Base-by-base conservation (phyloP, 2,888 invertebrate species). In the Stomorhina lunata region DNA sequence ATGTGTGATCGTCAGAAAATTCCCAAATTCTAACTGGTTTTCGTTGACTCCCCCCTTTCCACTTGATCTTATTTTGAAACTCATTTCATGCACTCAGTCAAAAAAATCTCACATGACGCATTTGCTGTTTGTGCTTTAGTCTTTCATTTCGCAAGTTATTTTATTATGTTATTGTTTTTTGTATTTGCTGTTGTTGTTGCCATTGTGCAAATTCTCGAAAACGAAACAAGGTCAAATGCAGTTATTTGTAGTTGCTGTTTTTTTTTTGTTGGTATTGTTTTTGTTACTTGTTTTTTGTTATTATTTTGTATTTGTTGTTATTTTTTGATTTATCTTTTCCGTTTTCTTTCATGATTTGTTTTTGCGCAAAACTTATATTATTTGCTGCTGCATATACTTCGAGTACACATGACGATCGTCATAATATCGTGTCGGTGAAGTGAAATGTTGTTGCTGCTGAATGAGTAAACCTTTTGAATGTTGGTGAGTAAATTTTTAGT, bases 211-310 rank as follows among this genome's bases (percentile, higher is more conserved):
- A 63, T 80, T 69, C 78, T 68, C 55, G 29, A 77, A 82, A 83
- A 83, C 72, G 69, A 84, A 84, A 85, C 85, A 85, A 85, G 85
- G 82, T 85, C 83, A 84, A 81, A 84, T 85, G 85, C 85, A 85
- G 80, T 85, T 83, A 66, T 80, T 73, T 75, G n/a, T 40, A 61
- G 59, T 27, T 68, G 61, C 15, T 34, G n/a, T 53, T 57, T 22
- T 76, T 76, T 34, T 40, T 66, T 32, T 17, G 20, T 61, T 43
- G 50, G 55, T 77, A 68, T 75, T 72, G 17, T 22, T 69, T 61
- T 83, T 61, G 29, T 72, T 75, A 34, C 48, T 80, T 55, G 61
- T 45, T 75, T 17, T 69, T 72, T 69, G 55, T 55, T 40, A 12
- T 59, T 75, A 20, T 68, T 59, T 27, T 71, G 10, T 48, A 57